phyloP scores from a whole-genome alignment of 2,888 invertebrate species.

The Keiferia lycopersicella region DNA sequence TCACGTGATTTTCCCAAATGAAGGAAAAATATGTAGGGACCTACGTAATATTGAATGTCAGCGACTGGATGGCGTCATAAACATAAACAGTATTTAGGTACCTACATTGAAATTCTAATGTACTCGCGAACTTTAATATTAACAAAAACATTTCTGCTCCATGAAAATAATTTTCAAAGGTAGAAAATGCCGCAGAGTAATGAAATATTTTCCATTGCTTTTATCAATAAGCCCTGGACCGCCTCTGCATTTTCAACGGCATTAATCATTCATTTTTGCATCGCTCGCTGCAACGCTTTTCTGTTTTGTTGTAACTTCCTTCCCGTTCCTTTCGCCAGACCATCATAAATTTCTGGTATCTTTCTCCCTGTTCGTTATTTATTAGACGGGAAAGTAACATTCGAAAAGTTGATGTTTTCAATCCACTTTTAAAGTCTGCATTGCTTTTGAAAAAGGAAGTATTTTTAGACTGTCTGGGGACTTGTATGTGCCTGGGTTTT shows the following conservation, averaged over 20 bases:
- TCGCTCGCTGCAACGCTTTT: constrained; percentile 14
- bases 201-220: constrained; percentile 11
- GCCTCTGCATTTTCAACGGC: constrained; percentile 12
- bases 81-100: too few species aligned
- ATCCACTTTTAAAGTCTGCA: background rate
- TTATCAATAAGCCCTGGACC: background rate
- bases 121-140: background rate
- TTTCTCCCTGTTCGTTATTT: constrained; percentile 7
- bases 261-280: constrained; percentile 21
- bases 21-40: background rate
- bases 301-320: constrained; percentile 19
- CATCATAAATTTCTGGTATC: constrained; percentile 18
- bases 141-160: background rate
- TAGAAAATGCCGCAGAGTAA: constrained; percentile 1
- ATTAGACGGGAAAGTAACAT: constrained; percentile 7
- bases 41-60: background rate
- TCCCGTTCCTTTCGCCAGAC: constrained; percentile 10
- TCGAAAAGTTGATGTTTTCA: constrained; percentile 9
- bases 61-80: background rate
- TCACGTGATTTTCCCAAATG: background rate
- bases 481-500: too few species aligned
- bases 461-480: background rate
- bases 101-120: background rate
- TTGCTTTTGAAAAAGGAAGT: background rate
- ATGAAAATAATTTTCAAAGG: background rate